phyloP scores from a whole-genome alignment of 2,113 vertebrate species.

The Mirza zaza region DNA sequence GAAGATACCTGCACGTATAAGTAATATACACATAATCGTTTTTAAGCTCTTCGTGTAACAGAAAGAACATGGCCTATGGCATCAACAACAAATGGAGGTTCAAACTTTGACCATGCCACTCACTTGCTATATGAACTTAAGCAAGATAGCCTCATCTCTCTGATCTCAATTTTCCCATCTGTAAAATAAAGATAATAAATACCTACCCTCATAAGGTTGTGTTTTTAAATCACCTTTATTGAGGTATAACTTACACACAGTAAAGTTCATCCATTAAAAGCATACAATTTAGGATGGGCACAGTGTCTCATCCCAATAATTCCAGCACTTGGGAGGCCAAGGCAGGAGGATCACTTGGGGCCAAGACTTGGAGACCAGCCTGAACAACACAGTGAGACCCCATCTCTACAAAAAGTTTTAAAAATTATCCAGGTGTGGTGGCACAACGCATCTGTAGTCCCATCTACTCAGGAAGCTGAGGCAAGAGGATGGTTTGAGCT shows the following conservation, averaged over 20 bases:
- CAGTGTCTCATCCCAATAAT: too few species aligned
- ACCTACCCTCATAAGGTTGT: background rate
- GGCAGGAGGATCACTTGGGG: too few species aligned
- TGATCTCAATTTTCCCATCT: background rate
- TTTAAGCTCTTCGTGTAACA: background rate
- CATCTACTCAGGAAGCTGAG: too few species aligned
- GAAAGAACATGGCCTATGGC: background rate
- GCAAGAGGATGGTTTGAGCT: too few species aligned
- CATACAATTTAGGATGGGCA: background rate
- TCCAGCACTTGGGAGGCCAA: too few species aligned
- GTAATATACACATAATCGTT: background rate
- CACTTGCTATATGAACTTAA: background rate
- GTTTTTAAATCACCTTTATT: background rate
- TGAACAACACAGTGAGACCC: too few species aligned
- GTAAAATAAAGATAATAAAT: background rate
- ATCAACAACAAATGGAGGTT: background rate
- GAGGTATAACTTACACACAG: background rate
- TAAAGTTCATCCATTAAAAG: background rate
- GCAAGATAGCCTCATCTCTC: background rate
- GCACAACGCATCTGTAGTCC: too few species aligned
- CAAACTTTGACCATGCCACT: background rate
- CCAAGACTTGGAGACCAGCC: too few species aligned
- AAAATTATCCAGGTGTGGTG: too few species aligned
- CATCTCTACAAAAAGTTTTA: too few species aligned
- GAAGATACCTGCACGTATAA: background rate